Evolutionary conservation across 2,888 invertebrate genomes (phyloP).

Genomic region (Allygus modestus): DNA sequence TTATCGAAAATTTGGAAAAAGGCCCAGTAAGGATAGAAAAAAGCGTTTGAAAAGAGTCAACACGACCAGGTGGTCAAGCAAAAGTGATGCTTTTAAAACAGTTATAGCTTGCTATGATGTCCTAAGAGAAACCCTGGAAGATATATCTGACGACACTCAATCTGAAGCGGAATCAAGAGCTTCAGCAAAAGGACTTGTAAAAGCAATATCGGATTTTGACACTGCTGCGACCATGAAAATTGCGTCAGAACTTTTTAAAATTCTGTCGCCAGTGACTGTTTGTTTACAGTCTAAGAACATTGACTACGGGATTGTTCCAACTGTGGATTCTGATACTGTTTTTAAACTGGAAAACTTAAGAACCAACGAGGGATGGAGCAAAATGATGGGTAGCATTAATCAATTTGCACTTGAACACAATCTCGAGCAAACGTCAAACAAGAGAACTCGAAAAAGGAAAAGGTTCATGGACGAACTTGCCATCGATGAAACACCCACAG

Average conservation of each 20-base stretch:
- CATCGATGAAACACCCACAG: slow-evolving; percentile 36
- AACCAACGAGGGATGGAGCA: slow-evolving; percentile 43
- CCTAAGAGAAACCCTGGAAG: slow-evolving; percentile 38
- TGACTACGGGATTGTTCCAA: slow-evolving; percentile 49
- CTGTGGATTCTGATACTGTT: slow-evolving; percentile 35
- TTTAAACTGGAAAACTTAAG: slow-evolving; percentile 18
- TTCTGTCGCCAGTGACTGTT: slow-evolving; percentile 51
- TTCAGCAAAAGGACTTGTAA: slow-evolving; percentile 38
- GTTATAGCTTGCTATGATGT: slow-evolving; percentile 42
- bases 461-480: slow-evolving; percentile 56
- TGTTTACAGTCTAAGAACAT: slow-evolving; percentile 51
- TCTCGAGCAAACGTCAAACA: slow-evolving; percentile 18
- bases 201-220: slow-evolving; percentile 30
- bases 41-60: slow-evolving; percentile 54
- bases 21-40: slow-evolving; percentile 21
- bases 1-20: slow-evolving; percentile 44
- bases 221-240: slow-evolving; percentile 37
- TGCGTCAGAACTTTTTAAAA: slow-evolving; percentile 17
- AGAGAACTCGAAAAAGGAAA: slow-evolving; percentile 39
- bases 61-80: slow-evolving; percentile 47
- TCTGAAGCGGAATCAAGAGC: slow-evolving; percentile 29
- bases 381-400: slow-evolving; percentile 24
- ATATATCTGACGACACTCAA: slow-evolving; percentile 51
- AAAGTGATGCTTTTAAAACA: slow-evolving; percentile 48
- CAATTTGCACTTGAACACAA: slow-evolving; percentile 33